A percentile compares a stretch with the other conserved stretches of the same genome.
These are phyloP conservation scores for Loxodonta africana DNA, from an alignment of 2,113 vertebrate genomes.

Conservation along the genomic window DNA sequence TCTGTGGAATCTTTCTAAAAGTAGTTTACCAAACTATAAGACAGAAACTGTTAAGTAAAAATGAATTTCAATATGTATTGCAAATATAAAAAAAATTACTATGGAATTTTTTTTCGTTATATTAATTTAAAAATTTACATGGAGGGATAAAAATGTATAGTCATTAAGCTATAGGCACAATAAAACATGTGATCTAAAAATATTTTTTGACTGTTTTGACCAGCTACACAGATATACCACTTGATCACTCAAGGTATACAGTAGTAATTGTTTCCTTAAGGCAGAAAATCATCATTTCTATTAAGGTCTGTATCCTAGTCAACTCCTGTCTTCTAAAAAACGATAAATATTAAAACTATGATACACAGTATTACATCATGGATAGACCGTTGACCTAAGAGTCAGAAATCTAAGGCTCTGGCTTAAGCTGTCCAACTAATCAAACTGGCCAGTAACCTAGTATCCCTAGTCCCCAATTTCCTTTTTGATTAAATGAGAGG, in stretches of 20 bases:
- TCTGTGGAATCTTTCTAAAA: neutral
- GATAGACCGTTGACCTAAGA: neutral
- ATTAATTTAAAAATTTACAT: neutral
- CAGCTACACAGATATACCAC: neutral
- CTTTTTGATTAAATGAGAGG: neutral
- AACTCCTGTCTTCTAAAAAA: neutral
- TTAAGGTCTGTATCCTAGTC: neutral
- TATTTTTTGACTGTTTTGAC: neutral
- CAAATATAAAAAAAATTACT: neutral
- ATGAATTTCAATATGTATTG: neutral
- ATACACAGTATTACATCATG: neutral
- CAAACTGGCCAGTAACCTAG: neutral
- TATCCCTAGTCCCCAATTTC: neutral
- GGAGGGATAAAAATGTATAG: neutral
- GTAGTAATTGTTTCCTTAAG: neutral
- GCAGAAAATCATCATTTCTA: neutral
- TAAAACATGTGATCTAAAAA: neutral
- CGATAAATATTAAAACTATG: neutral
- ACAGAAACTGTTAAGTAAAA: neutral
- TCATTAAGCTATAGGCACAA: neutral
- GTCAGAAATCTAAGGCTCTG: neutral
- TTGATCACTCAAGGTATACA: neutral
- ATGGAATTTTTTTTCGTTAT: neutral
- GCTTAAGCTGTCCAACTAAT: neutral
- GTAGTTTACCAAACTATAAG: neutral